Base-by-base conservation (phyloP, 2,113 vertebrate genomes). In the Paradoxurus hermaphroditus region DNA sequence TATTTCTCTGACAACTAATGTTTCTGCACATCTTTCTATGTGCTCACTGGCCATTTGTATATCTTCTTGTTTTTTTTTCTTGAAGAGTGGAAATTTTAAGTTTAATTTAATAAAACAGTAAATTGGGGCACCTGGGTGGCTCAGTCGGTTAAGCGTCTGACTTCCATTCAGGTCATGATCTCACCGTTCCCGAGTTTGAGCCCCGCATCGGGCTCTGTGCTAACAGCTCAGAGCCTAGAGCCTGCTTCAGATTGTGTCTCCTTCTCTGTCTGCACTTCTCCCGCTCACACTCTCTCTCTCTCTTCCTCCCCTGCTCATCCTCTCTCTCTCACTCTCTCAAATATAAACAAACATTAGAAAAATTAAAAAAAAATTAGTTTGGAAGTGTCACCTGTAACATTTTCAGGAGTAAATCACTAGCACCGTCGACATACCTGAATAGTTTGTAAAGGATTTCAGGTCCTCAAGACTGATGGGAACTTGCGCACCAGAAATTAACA, bases 401-500 rank as follows among this genome's bases (percentile, higher is more conserved):
- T 19, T 34, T 46, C 75, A 53, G 59, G 18, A 63, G 44, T 41
- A 25, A 73, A 1, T 1, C 39, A 46, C 29, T 2, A 31, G n/a
- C 0, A 16, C 15, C 2, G 62, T 70, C 11, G 90, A 97, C 98
- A 79, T 98, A 99, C 99, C 99, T 97, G 99, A 99, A 98, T 99
- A 99, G 98, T 99, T 99, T 39, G 99, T 99, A 97, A 99, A 99
- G 96, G 99, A 99, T 95, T 99, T 99, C 77, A 99, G 99, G 97
- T 99, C 99, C 70, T 99, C 99, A 27, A 99, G 99, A 98, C 99
- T 99, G 97, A 99, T 99, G 93, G 99, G 99, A 97, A 99, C 99
- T 89, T 99, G 99, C 63, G 99, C 99, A 90, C 99, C 99, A 87
- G 99, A 99, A 98, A 99, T 99, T 98, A 99, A 97, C 95, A 99